These are phyloP conservation scores for Callorhinus ursinus DNA, from an alignment of 2,113 vertebrate genomes.

Conservation along the genomic window DNA sequence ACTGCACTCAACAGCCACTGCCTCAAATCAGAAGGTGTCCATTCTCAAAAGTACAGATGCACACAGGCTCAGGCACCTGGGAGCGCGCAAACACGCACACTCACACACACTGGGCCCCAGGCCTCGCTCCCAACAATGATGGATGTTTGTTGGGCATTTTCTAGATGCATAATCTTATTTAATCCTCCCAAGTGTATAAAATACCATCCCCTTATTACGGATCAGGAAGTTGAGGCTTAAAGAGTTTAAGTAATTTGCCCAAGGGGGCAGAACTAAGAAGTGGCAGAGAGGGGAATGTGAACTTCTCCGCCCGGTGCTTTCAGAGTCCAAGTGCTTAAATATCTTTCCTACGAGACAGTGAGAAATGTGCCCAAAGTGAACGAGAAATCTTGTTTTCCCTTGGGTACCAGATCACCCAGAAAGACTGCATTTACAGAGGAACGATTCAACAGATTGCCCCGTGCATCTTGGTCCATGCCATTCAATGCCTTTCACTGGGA, in stretches of 20 bases:
- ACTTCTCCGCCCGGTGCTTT: neutral
- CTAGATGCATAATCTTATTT: neutral
- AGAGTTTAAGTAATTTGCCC: neutral
- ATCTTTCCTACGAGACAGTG: neutral
- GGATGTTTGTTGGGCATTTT: neutral
- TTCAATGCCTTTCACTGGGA: neutral
- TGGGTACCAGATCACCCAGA: neutral
- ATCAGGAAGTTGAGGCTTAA: neutral
- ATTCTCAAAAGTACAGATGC: neutral
- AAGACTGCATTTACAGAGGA: neutral
- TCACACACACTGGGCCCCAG: too few relatives aligned
- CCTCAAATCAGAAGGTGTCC: neutral
- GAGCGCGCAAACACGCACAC: too few relatives aligned
- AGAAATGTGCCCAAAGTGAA: neutral
- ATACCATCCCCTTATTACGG: neutral
- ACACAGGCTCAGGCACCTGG: fast-evolving
- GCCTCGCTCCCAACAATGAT: neutral
- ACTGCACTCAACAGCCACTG: neutral
- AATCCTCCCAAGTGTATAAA: neutral
- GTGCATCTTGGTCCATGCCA: neutral
- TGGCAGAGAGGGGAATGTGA: neutral
- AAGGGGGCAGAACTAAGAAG: neutral
- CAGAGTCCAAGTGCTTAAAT: neutral
- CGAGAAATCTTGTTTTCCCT: neutral
- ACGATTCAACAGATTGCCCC: neutral